phyloP scores from a whole-genome alignment of 2,797 vertebrate genomes.

The Rhinichthys osculus region DNA sequence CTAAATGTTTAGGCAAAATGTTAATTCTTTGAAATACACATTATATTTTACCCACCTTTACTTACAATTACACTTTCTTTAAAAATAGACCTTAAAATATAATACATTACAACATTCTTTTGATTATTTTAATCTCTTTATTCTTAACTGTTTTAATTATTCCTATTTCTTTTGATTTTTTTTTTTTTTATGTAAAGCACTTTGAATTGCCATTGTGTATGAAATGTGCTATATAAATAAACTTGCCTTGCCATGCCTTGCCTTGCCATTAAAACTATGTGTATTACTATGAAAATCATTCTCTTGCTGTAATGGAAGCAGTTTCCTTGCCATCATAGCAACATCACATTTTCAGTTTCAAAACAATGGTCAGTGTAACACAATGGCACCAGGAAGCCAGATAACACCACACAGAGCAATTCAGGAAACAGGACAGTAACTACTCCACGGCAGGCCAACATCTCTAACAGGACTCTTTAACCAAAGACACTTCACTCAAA shows the following conservation, averaged over 20 bases:
- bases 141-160: too few relatives aligned
- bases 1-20: too few relatives aligned
- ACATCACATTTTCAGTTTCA: not conserved
- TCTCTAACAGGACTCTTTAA: not conserved
- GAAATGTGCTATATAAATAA: too few relatives aligned
- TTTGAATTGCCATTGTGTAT: too few relatives aligned
- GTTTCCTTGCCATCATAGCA: slow-evolving; percentile 1
- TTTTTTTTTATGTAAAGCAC: too few relatives aligned
- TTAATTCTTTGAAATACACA: not conserved
- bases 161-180: too few relatives aligned
- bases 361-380: slow-evolving; percentile 51
- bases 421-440: slow-evolving; percentile 67
- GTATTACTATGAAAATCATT: not conserved
- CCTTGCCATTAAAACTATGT: not conserved
- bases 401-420: slow-evolving; percentile 68
- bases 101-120: too few relatives aligned
- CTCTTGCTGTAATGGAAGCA: not conserved
- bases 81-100: not conserved
- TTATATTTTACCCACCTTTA: not conserved
- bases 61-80: not conserved
- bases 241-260: too few relatives aligned
- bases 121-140: too few relatives aligned
- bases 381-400: slow-evolving; percentile 76
- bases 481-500: not conserved
- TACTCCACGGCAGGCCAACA: not conserved